These are phyloP conservation scores for Cheiracanthium punctorium DNA, from an alignment of 2,888 invertebrate species.

Conservation along the genomic window DNA sequence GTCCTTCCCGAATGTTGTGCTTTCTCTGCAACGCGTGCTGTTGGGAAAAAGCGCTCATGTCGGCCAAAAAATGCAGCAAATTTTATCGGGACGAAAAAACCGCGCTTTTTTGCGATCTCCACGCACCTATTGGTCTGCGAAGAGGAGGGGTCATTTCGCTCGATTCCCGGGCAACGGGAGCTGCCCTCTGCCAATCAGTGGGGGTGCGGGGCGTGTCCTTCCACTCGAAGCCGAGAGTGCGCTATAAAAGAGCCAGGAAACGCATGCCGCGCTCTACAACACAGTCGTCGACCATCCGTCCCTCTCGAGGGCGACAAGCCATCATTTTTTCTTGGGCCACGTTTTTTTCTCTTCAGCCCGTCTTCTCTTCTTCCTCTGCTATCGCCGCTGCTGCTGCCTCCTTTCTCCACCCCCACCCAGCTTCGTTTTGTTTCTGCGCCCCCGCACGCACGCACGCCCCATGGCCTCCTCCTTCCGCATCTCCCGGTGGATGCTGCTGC, in stretches of 20 bases:
- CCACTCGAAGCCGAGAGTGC: slow-evolving; percentile 1
- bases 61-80: neutral
- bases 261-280: slow-evolving; percentile 33
- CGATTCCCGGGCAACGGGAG: slow-evolving; percentile 31
- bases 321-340: slow-evolving; percentile 23
- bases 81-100: slow-evolving; percentile 13
- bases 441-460: neutral
- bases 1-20: too few species aligned
- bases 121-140: slow-evolving; percentile 25
- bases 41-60: neutral
- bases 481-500: slow-evolving; percentile 14
- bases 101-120: slow-evolving; percentile 13
- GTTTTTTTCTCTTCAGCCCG: neutral
- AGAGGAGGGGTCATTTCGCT: slow-evolving; percentile 58
- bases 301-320: slow-evolving; percentile 26
- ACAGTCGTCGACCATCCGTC: slow-evolving; percentile 41
- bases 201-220: slow-evolving; percentile 54
- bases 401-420: neutral
- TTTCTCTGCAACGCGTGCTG: neutral
- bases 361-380: neutral
- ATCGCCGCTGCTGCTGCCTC: too few species aligned
- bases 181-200: slow-evolving; percentile 65
- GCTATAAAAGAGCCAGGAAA: slow-evolving; percentile 56
- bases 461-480: slow-evolving; percentile 27
- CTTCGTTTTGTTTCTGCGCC: neutral